Conservation (phyloP, 1,140 invertebrate species). For the Micrasema minimum region DNA sequence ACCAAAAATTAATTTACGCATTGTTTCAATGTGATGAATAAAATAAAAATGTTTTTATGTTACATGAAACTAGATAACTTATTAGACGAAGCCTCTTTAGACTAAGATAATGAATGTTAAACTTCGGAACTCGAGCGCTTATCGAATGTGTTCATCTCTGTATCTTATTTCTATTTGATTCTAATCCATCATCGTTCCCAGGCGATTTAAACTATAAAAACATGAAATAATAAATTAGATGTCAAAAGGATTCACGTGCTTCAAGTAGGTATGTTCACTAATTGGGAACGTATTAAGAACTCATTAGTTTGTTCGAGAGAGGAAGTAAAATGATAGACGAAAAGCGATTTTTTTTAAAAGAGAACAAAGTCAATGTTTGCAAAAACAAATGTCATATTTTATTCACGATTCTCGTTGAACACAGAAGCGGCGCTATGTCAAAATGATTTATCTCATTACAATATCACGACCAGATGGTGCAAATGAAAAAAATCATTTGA, state of each 20-base stretch:
- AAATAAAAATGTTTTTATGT: not conserved
- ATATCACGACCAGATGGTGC: conserved; percentile 52
- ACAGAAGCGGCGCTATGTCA: conserved; percentile 6
- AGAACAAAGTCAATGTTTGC: conserved; percentile 7
- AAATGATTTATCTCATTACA: conserved; percentile 45
- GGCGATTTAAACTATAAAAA: conserved; percentile 11
- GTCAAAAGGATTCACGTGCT: not conserved
- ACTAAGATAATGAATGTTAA: not conserved
- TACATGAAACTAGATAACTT: not conserved
- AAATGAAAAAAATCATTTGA: conserved; percentile 54
- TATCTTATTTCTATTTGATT: conserved; percentile 35
- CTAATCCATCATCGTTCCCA: conserved; percentile 37
- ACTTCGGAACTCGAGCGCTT: not conserved
- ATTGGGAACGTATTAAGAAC: not conserved
- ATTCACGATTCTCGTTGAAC: conserved; percentile 23
- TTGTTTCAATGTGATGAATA: too few relatives aligned
- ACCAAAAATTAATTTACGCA: too few relatives aligned
- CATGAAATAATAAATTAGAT: conserved; percentile 21
- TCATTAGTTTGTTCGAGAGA: too few relatives aligned
- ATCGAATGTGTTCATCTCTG: conserved; percentile 25
- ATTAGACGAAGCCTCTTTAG: too few relatives aligned
- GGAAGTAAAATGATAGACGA: too few relatives aligned
- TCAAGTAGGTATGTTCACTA: not conserved
- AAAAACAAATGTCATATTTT: conserved; percentile 36
- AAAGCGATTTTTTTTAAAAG: too few relatives aligned